Conservation (phyloP, 1,140 invertebrate species). For the Anthonomus grandis region DNA sequence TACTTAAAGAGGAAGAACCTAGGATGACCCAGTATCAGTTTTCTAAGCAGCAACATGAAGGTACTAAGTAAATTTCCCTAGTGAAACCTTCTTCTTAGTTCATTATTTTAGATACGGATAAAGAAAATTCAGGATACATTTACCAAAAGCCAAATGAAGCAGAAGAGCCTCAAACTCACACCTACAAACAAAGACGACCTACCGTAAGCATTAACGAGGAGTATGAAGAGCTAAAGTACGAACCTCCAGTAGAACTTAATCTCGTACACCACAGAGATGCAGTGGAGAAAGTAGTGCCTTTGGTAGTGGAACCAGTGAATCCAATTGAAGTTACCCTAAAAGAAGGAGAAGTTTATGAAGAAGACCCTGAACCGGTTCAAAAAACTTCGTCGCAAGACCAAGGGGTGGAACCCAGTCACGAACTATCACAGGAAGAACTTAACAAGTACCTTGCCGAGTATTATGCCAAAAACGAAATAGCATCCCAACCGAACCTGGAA, state of each 20-base stretch:
- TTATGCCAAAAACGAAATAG: slow-evolving; percentile 14
- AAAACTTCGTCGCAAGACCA: slow-evolving; percentile 17
- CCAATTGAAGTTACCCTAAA: slow-evolving; percentile 36
- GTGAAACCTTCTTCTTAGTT: background rate
- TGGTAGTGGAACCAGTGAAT: slow-evolving; percentile 33
- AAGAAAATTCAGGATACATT: slow-evolving; percentile 16
- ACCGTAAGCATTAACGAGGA: slow-evolving; percentile 18
- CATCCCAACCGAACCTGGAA: slow-evolving; percentile 25
- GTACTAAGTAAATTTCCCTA: slow-evolving; percentile 1
- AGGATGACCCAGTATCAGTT: slow-evolving; percentile 2
- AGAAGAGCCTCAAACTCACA: slow-evolving; percentile 25
- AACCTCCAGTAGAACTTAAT: slow-evolving; percentile 32
- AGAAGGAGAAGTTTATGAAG: slow-evolving; percentile 9
- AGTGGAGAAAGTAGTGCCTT: slow-evolving; percentile 31
- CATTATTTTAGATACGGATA: background rate
- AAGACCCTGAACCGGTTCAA: background rate
- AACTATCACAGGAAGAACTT: slow-evolving; percentile 30
- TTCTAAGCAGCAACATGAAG: background rate
- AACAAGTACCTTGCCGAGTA: slow-evolving; percentile 31
- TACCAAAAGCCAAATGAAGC: slow-evolving; percentile 25
- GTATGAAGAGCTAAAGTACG: slow-evolving; percentile 25
- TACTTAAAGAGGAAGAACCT: slow-evolving; percentile 1
- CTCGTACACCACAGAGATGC: slow-evolving; percentile 28
- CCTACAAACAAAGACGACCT: slow-evolving; percentile 10
- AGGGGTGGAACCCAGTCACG: slow-evolving; percentile 22